phyloP scores from a whole-genome alignment of 2,113 vertebrate species.

The Coryphaenoides rupestris region DNA sequence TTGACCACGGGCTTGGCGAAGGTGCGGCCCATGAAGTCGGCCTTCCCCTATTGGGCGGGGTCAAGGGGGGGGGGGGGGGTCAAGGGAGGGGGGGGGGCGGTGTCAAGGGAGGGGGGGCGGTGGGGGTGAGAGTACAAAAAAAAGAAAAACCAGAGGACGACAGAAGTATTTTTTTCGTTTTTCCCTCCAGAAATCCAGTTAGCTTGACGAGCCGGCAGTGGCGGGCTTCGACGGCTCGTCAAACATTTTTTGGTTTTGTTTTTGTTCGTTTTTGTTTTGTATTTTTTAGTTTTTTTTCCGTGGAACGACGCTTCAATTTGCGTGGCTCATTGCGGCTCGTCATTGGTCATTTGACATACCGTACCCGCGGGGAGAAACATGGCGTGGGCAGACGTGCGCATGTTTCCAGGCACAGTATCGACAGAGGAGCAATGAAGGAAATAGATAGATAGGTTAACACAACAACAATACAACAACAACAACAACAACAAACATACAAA shows the following conservation, averaged over 20 bases:
- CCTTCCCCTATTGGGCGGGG: constrained; percentile 81
- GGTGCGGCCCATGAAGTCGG: constrained; percentile 94
- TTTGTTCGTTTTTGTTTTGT: background rate
- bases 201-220: no score
- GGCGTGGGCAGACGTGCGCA: constrained; percentile 46
- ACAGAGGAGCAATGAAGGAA: constrained; percentile 11
- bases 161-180: no score
- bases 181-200: no score
- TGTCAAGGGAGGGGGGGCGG: no score
- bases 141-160: no score
- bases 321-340: background rate
- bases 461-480: no score
- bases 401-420: constrained; percentile 45
- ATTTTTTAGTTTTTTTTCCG: background rate
- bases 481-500: constrained; percentile 10
- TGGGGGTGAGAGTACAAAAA: no score
- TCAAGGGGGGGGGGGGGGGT: no score
- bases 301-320: background rate
- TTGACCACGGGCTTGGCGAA: constrained; percentile 95
- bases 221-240: no score
- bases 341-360: background rate
- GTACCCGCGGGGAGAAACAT: constrained; percentile 48
- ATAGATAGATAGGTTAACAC: background rate
- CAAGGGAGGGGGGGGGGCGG: no score
- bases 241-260: no score